phyloP scores from a whole-genome alignment of 2,113 vertebrate species.

The Panthera tigris region DNA sequence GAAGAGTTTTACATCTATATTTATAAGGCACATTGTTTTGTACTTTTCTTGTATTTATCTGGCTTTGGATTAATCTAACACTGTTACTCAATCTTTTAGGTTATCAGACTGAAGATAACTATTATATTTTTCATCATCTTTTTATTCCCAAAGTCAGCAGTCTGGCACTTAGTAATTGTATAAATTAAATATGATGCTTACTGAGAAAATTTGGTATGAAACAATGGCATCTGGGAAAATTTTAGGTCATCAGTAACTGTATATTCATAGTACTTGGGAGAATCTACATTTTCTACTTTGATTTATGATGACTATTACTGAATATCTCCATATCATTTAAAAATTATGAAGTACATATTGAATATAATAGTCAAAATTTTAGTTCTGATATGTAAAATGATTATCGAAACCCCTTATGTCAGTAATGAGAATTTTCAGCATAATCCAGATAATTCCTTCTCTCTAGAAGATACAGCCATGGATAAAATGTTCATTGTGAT shows the following conservation, averaged over 20 bases:
- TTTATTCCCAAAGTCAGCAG: background rate
- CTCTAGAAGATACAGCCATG: background rate
- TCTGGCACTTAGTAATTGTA: background rate
- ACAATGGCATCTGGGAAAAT: background rate
- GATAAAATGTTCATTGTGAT: background rate
- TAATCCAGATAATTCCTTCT: background rate
- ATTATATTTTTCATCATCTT: background rate
- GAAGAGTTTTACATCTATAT: background rate
- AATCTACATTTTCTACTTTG: background rate
- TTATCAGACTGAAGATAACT: background rate
- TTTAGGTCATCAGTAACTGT: background rate
- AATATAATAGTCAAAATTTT: background rate
- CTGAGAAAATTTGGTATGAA: background rate
- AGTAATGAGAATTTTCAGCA: background rate
- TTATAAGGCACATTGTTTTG: background rate
- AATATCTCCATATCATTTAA: background rate
- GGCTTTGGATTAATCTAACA: background rate
- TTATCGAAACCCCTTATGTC: background rate
- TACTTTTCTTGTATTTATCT: background rate
- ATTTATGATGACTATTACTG: background rate
- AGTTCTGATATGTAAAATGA: background rate
- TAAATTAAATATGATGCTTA: background rate
- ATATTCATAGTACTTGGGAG: background rate
- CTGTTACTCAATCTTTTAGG: background rate
- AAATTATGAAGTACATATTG: background rate